Base-by-base conservation (phyloP, 1,140 invertebrate species). In the Anthonomus grandis region DNA sequence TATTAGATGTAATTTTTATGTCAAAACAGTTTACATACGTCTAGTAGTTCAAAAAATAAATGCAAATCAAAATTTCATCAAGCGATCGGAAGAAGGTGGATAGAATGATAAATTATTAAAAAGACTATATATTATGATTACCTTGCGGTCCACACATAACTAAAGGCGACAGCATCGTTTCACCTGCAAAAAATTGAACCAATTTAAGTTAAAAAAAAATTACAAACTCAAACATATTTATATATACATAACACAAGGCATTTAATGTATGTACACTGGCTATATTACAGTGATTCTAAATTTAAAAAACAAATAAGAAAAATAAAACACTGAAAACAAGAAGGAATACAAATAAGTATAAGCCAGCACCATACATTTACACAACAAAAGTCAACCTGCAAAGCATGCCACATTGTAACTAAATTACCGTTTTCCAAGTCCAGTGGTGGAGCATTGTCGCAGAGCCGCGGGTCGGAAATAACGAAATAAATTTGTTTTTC, bases 401-500 rank as follows among this genome's bases (percentile, higher is more conserved):
- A 31, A 31, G 8, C 8, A 31, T 17, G 46, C 12, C 0, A 31
- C 8, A 22, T 2, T 13, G 8, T 25, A 49, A 39, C 25, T 49
- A 70, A 70, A 44, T 75, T 84, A 91, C 90, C 89, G 82, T 91
- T 91, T 78, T 91, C 87, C 77, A 86, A 83, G 78, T 93, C 89
- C 74, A 92, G 80, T 52, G 90, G 89, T 48, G 89, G 88, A 62
- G 87, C 81, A 65, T 85, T 85, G 70, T 85, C 81, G 69, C 83
- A 82, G 74, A 82, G 74, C 65, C 85, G 77, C 51, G 86, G 83
- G 70, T 86, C 84, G 61, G 84, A 84, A 59, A 97, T 92, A 72
- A 93, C 93, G 80, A 97, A 95, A 83, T 95, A 96, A 68, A 97
- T 88, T 76, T 95, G 91, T 78, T 95, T 91, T 62, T 85, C 81